Percentiles rank a stretch among this genome's conserved stretches.
Evolutionary conservation across 2,113 vertebrate species (phyloP).

Genomic region (Pantherophis guttatus): DNA sequence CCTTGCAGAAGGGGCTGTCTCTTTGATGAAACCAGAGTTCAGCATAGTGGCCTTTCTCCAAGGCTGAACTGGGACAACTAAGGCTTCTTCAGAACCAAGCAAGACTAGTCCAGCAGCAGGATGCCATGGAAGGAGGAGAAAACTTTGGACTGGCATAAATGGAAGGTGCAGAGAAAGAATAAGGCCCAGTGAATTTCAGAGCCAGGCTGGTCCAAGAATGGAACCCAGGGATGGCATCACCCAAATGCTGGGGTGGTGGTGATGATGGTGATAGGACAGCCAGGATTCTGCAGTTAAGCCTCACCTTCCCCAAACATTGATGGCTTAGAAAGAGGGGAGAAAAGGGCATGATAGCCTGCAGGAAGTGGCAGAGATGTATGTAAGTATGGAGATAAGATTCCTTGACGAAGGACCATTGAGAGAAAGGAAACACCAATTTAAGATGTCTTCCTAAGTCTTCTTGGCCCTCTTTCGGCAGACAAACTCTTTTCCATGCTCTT

Average conservation of each 20-base stretch:
- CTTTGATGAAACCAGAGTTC: neutral
- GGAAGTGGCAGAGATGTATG: neutral
- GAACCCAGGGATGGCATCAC: neutral
- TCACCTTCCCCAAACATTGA: neutral
- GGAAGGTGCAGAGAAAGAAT: neutral
- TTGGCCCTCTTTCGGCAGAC: neutral
- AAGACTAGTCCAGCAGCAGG: neutral
- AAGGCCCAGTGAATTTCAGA: neutral
- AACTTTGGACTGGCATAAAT: neutral
- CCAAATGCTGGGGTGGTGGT: too few relatives aligned
- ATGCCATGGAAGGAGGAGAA: neutral
- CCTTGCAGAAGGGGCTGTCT: neutral
- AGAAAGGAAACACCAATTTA: neutral
- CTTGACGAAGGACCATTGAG: neutral
- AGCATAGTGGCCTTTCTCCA: neutral
- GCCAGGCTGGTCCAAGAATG: neutral
- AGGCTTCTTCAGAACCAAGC: neutral
- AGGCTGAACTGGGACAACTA: neutral
- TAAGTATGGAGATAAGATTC: neutral
- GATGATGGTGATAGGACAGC: too few relatives aligned
- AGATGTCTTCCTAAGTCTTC: neutral
- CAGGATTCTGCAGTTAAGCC: too few relatives aligned
- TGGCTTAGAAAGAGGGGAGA: neutral
- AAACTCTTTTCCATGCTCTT: neutral
- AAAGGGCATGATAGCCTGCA: neutral